These are phyloP conservation scores for Pluvialis apricaria DNA, from an alignment of 2,113 vertebrate species.

Conservation along the genomic window DNA sequence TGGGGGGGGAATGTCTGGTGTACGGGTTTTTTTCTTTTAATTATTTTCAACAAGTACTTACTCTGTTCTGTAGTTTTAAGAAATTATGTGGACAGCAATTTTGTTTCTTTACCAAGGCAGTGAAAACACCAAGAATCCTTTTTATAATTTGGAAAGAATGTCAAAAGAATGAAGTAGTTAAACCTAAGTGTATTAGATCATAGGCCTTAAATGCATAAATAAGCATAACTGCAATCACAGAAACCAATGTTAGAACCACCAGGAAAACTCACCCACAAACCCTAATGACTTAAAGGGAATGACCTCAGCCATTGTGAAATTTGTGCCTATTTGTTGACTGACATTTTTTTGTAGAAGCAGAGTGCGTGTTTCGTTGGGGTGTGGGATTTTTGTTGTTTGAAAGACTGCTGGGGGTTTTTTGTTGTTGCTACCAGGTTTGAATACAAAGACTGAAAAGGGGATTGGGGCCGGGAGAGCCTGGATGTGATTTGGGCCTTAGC, in stretches of 20 bases:
- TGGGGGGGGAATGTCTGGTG: background rate
- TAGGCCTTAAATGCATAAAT: conserved; percentile 75
- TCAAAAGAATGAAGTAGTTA: conserved; percentile 73
- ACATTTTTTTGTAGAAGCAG: conserved; percentile 40
- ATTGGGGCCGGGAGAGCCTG: background rate
- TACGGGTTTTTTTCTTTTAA: background rate
- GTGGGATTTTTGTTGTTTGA: conserved; percentile 29
- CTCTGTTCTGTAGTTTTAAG: conserved; percentile 62
- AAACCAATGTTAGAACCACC: conserved; percentile 71
- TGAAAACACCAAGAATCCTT: conserved; percentile 77
- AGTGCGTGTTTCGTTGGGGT: background rate
- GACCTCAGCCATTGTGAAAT: conserved; percentile 68
- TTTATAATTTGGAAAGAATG: conserved; percentile 79
- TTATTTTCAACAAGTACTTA: conserved; percentile 55
- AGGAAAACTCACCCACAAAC: conserved; percentile 53
- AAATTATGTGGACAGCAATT: conserved; percentile 73
- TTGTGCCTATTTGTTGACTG: conserved; percentile 63
- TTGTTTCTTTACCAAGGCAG: conserved; percentile 76
- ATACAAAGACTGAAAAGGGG: conserved; percentile 12
- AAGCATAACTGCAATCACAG: conserved; percentile 72
- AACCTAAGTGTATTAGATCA: conserved; percentile 76
- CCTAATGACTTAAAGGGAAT: conserved; percentile 52
- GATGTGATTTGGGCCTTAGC: background rate
- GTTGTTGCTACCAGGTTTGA: background rate
- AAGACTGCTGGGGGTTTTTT: background rate